Percentiles rank a stretch among this genome's conserved stretches.
phyloP scores from a whole-genome alignment of 2,797 vertebrate species.

The Lates japonicus region DNA sequence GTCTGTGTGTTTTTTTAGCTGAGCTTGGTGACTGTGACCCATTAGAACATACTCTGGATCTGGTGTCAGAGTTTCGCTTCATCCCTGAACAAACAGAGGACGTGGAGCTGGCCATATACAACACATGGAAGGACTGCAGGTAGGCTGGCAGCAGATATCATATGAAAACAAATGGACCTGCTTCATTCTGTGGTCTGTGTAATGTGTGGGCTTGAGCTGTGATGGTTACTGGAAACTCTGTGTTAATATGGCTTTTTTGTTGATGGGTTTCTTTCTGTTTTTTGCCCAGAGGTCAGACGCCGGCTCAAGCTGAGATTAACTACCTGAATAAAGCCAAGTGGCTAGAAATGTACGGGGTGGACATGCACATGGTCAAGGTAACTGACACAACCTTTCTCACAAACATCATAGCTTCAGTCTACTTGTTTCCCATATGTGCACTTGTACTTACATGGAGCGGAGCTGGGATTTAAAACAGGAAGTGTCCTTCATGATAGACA shows the following conservation, averaged over 20 bases:
- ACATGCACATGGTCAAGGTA: constrained; percentile 99
- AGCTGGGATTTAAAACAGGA: constrained; percentile 40
- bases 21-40: constrained; percentile 97
- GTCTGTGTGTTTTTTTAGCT: constrained; percentile 82
- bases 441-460: not conserved
- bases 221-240: not conserved
- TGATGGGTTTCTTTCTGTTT: not conserved
- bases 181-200: not conserved
- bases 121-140: constrained; percentile 98
- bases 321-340: constrained; percentile 99
- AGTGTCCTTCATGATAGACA: constrained; percentile 50
- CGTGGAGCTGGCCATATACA: constrained; percentile 93
- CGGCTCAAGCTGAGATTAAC: constrained; percentile 97
- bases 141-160: constrained; percentile 57
- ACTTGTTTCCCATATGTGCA: not conserved
- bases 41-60: constrained; percentile 91
- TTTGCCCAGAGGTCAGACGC: constrained; percentile 92
- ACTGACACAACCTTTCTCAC: constrained; percentile 7
- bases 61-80: constrained; percentile 98
- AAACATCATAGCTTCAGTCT: not conserved
- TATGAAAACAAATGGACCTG: not conserved
- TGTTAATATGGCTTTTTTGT: not conserved
- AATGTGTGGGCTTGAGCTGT: not conserved
- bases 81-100: constrained; percentile 94
- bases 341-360: constrained; percentile 99